Evolutionary conservation across 2,888 invertebrate genomes (phyloP), one percentile per base, ranked within the genome.

Genomic region (Sphecodes monilicornis): DNA sequence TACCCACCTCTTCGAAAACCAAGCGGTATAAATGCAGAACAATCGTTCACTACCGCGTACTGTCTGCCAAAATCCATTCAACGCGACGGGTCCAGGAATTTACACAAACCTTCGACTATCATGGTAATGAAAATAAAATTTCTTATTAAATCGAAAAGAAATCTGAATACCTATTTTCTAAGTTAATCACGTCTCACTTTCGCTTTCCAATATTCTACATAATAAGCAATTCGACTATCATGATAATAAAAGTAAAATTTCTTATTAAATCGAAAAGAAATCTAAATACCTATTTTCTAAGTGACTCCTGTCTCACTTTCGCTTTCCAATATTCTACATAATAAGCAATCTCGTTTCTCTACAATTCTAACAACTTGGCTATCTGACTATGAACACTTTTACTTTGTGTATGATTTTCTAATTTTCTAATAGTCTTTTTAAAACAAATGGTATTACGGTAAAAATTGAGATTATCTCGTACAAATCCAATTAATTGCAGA

Each of bases 11-110:
- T 84, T 77, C 54, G 70, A 72, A 86, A 46, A 57, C 57, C 41
- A 8, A 57, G 50, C n/a, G 29, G 83, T 90, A 91, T 91, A 91
- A 91, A 91, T 89, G 87, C 89, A 75, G 29, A 79, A 8, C 39
- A 74, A 22, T 57, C 68, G 81, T 85, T 77, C 72, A 32, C 46
- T 80, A 69, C 54, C 32, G 36, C 32, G 32, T 64, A 36, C 68
- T 86, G 70, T 85, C 76, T 50, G 50, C 36, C 39, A 57, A 54
- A 29, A 75, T 26, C 18, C 66, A 11, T 11, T 13, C 75, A 68
- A 77, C 54, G 69, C 26, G 57, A 41, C 46, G 60, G 69, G 54
- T 79, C 60, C 13, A 22, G 3, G 46, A 72, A 69, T 36, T n/a
- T 8, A 11, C 4, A 3, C 3, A 39, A 54, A 60, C 1, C 3